Evolutionary conservation across 2,888 invertebrate species (phyloP).

Genomic region (Lasioglossum vierecki): DNA sequence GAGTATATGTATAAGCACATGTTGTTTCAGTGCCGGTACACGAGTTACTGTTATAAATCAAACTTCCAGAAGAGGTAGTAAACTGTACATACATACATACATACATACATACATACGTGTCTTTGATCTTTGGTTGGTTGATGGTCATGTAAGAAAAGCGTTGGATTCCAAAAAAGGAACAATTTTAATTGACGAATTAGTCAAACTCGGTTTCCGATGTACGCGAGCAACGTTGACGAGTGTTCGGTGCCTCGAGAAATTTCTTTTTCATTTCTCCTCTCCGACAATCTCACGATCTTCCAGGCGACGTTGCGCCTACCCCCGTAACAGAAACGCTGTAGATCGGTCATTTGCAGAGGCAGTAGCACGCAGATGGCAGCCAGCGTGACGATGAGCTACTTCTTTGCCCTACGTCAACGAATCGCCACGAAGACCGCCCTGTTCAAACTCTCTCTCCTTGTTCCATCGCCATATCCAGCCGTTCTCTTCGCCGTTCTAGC

Average conservation of each 20-base stretch:
- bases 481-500: slow-evolving; percentile 19
- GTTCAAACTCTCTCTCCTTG: not conserved
- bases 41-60: no score
- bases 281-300: slow-evolving; percentile 33
- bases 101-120: no score
- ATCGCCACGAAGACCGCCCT: slow-evolving; percentile 48
- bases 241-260: slow-evolving; percentile 20
- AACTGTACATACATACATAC: no score
- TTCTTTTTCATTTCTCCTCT: slow-evolving; percentile 30
- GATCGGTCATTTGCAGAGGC: slow-evolving; percentile 63
- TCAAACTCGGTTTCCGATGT: not conserved
- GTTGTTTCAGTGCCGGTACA: no score
- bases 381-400: slow-evolving; percentile 76
- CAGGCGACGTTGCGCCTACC: slow-evolving; percentile 40
- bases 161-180: no score
- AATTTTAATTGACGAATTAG: not conserved
- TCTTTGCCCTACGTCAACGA: slow-evolving; percentile 63
- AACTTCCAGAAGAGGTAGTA: no score
- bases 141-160: no score
- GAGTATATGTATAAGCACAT: no score
- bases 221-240: not conserved
- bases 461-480: not conserved
- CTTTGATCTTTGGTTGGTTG: no score
- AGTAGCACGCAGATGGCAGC: slow-evolving; percentile 72
- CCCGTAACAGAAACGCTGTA: slow-evolving; percentile 40